Evolutionary conservation across 2,113 vertebrate species (phyloP).

Genomic region (Antennarius striatus): DNA sequence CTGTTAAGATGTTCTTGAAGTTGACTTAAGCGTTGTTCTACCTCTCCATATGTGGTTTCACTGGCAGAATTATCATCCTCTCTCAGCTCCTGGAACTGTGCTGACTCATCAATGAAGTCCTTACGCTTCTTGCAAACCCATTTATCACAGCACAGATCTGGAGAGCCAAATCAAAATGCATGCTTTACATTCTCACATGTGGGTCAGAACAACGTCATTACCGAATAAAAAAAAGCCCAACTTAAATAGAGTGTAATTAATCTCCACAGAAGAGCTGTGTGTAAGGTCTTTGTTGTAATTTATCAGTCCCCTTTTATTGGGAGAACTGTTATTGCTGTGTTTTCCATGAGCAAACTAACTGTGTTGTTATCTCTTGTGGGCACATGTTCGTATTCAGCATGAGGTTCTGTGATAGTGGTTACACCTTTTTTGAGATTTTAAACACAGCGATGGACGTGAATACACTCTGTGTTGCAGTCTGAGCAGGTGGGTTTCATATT

Average conservation of each 20-base stretch:
- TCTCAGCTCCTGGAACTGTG: slow-evolving; percentile 81
- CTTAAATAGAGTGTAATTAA: slow-evolving; percentile 73
- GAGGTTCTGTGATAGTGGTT: slow-evolving; percentile 36
- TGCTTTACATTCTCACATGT: slow-evolving; percentile 66
- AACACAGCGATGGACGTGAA: slow-evolving; percentile 44
- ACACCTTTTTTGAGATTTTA: slow-evolving; percentile 43
- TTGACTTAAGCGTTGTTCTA: slow-evolving; percentile 93
- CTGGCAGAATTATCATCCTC: slow-evolving; percentile 89
- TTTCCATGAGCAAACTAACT: slow-evolving; percentile 55
- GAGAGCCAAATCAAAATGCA: slow-evolving; percentile 61
- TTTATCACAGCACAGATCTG: slow-evolving; percentile 82
- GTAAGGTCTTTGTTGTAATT: slow-evolving; percentile 54
- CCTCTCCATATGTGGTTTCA: slow-evolving; percentile 92
- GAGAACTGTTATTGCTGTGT: slow-evolving; percentile 41
- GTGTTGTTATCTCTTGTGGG: slow-evolving; percentile 72
- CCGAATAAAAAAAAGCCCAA: slow-evolving; percentile 26
- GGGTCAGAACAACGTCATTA: slow-evolving; percentile 63
- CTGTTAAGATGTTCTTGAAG: slow-evolving; percentile 97
- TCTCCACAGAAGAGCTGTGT: slow-evolving; percentile 56
- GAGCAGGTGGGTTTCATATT: slow-evolving; percentile 45
- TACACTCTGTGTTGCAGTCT: slow-evolving; percentile 47
- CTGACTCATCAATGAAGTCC: slow-evolving; percentile 80
- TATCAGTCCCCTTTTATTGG: slow-evolving; percentile 54
- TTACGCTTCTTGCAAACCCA: slow-evolving; percentile 84
- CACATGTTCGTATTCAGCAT: slow-evolving; percentile 59